Evolutionary conservation across 2,113 vertebrate species (phyloP).

Genomic region (Zingel zingel): DNA sequence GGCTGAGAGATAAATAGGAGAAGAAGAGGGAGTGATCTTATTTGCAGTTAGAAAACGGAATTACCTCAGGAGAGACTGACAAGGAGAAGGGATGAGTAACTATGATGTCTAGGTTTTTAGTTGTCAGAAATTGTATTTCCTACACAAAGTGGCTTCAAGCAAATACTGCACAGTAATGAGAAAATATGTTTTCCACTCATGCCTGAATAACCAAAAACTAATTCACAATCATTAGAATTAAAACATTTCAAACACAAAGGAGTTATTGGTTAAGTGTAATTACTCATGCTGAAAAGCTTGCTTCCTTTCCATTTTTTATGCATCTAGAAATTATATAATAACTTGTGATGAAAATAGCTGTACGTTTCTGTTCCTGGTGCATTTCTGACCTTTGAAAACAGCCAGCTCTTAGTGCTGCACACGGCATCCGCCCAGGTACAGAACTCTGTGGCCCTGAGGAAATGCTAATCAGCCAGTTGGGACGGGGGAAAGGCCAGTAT

Average conservation of each 20-base stretch:
- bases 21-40: slow-evolving; percentile 26
- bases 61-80: neutral
- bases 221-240: neutral
- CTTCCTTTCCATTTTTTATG: neutral
- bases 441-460: slow-evolving; percentile 37
- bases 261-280: neutral
- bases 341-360: slow-evolving; percentile 7
- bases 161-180: neutral
- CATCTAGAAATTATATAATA: neutral
- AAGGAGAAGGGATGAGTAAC: neutral
- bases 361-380: slow-evolving; percentile 9
- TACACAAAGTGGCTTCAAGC: neutral
- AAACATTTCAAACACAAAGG: neutral
- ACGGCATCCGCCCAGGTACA: slow-evolving; percentile 24
- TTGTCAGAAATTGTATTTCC: neutral
- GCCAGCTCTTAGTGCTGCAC: neutral
- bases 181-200: neutral
- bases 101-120: slow-evolving; percentile 12
- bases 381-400: slow-evolving; percentile 53
- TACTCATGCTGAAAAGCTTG: neutral
- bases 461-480: slow-evolving; percentile 58
- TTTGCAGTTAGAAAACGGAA: slow-evolving; percentile 24
- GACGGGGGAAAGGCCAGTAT: slow-evolving; percentile 38
- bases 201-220: neutral
- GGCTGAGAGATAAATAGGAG: slow-evolving; percentile 16